phyloP scores from a whole-genome alignment of 2,113 vertebrate genomes.

The Labeo rohita region DNA sequence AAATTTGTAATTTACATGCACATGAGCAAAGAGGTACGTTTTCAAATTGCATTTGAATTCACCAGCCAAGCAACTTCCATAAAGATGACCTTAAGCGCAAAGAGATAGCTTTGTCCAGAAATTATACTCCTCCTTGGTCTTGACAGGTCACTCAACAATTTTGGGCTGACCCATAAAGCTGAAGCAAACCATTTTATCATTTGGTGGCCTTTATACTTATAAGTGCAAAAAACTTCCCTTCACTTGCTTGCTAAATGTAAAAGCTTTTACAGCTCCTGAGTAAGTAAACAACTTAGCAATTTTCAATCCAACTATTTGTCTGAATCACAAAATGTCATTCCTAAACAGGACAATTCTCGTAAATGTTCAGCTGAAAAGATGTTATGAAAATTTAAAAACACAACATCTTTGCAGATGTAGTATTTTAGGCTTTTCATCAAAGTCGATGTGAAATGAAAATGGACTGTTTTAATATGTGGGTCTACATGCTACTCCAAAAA shows the following conservation, averaged over 20 bases:
- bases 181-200: neutral
- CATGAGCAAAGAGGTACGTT: neutral
- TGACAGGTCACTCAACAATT: neutral
- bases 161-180: neutral
- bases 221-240: neutral
- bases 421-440: neutral
- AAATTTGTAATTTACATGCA: neutral
- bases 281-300: constrained; percentile 24
- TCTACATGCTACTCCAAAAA: neutral
- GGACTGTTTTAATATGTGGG: neutral
- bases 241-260: neutral
- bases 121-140: neutral
- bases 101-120: neutral
- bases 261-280: constrained; percentile 7
- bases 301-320: neutral
- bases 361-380: neutral
- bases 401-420: neutral
- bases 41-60: neutral
- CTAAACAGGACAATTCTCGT: neutral
- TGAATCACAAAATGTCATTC: constrained; percentile 17
- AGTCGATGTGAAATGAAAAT: neutral
- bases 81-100: neutral
- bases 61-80: neutral
- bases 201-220: neutral
- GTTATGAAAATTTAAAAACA: neutral